Percentiles rank a stretch among this genome's conserved stretches.
Conservation (phyloP, 2,888 invertebrate species). For the Incurvaria masculella region DNA sequence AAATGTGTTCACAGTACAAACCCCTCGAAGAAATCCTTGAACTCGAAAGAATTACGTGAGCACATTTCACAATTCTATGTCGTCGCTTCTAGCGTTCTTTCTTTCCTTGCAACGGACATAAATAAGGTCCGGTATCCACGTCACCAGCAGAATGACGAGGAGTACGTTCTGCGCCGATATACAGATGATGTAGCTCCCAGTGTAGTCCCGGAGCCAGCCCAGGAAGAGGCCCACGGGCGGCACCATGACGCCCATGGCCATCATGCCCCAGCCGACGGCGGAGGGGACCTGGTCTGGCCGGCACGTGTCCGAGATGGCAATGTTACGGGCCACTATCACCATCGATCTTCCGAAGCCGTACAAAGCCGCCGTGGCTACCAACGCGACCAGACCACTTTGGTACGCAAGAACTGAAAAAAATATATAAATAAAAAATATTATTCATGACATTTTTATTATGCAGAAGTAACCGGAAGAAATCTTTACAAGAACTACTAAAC, state of each 20-base stretch:
- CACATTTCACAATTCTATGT: conserved; percentile 19
- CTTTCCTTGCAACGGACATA: conserved; percentile 31
- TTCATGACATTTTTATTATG: not conserved
- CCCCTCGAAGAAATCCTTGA: not conserved
- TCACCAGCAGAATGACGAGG: conserved; percentile 46
- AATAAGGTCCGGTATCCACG: conserved; percentile 61
- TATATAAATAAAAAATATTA: conserved; percentile 6
- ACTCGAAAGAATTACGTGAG: not conserved
- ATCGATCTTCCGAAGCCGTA: conserved; percentile 71
- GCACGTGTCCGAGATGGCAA: conserved; percentile 65
- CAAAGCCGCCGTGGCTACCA: conserved; percentile 56
- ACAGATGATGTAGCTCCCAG: conserved; percentile 59
- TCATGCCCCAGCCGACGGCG: conserved; percentile 70
- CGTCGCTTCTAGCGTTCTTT: conserved; percentile 23
- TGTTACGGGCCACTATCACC: conserved; percentile 69
- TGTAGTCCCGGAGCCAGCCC: conserved; percentile 66
- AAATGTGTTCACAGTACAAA: not conserved
- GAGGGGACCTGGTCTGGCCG: conserved; percentile 58
- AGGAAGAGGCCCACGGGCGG: conserved; percentile 62
- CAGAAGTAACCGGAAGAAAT: not conserved
- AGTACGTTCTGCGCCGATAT: conserved; percentile 62
- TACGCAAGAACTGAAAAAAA: conserved; percentile 60
- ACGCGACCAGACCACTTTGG: conserved; percentile 47
- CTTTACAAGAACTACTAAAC: not conserved
- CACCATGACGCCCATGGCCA: conserved; percentile 65